phyloP scores from a whole-genome alignment of 1,140 invertebrate genomes.

The Pseudomyrmex pallidus region DNA sequence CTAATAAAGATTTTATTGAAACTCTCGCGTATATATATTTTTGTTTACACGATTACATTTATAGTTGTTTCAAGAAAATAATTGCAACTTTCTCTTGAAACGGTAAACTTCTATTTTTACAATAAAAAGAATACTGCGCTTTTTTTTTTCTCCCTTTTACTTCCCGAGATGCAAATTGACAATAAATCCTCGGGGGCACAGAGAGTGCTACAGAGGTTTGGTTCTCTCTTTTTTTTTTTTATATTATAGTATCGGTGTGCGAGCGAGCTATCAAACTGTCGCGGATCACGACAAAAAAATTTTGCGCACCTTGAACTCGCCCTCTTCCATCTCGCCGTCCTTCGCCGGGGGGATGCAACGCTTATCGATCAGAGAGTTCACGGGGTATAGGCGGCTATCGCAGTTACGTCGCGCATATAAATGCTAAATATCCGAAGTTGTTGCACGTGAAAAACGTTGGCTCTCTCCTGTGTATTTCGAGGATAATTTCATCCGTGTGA shows the following conservation, averaged over 20 bases:
- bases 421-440: slow-evolving; percentile 36
- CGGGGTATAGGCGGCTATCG: slow-evolving; percentile 28
- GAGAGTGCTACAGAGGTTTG: not conserved
- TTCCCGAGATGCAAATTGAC: slow-evolving; percentile 59
- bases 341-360: slow-evolving; percentile 23
- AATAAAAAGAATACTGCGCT: not conserved
- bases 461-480: not conserved
- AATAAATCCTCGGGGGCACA: slow-evolving; percentile 70
- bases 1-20: slow-evolving; percentile 22
- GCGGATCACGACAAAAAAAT: slow-evolving; percentile 33
- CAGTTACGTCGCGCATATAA: slow-evolving; percentile 56
- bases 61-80: not conserved
- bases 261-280: slow-evolving; percentile 8
- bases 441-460: slow-evolving; percentile 19
- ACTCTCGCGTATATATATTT: no score
- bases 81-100: not conserved
- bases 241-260: not conserved
- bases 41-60: not conserved
- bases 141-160: no score
- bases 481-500: not conserved
- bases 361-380: slow-evolving; percentile 52
- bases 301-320: slow-evolving; percentile 22
- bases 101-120: slow-evolving; percentile 4
- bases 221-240: not conserved
- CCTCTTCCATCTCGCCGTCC: not conserved